phyloP scores from a whole-genome alignment of 2,888 invertebrate genomes.

The Orchestes rusci region DNA sequence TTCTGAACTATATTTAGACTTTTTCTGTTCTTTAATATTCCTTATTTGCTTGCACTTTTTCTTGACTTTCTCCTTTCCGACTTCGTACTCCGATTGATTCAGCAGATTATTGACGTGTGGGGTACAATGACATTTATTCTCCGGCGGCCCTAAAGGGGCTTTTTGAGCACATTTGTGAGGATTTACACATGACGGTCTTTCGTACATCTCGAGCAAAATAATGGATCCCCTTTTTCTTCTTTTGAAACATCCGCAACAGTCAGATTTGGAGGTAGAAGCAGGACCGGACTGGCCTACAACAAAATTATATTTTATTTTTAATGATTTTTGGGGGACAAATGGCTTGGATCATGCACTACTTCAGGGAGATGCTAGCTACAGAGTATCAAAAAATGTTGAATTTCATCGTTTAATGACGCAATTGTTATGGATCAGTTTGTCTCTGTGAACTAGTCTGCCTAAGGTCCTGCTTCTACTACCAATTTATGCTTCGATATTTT shows the following conservation, averaged over 20 bases:
- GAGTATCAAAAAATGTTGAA: neutral
- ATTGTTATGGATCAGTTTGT: no score
- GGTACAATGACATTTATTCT: slow-evolving; percentile 34
- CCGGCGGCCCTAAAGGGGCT: slow-evolving; percentile 41
- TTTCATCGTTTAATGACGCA: no score
- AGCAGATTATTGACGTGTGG: slow-evolving; percentile 35
- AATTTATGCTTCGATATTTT: no score
- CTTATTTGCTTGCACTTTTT: slow-evolving; percentile 29
- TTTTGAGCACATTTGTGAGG: slow-evolving; percentile 39
- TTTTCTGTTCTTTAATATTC: slow-evolving; percentile 26
- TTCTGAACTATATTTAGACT: slow-evolving; percentile 36
- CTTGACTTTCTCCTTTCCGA: slow-evolving; percentile 37
- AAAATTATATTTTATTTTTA: slow-evolving; percentile 27
- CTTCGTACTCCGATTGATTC: slow-evolving; percentile 48
- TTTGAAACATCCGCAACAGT: slow-evolving; percentile 44
- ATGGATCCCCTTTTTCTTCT: slow-evolving; percentile 42
- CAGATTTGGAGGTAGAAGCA: slow-evolving; percentile 42
- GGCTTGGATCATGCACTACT: neutral
- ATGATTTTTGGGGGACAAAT: neutral
- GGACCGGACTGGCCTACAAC: slow-evolving; percentile 45
- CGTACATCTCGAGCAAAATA: slow-evolving; percentile 53
- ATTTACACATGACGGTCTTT: slow-evolving; percentile 41
- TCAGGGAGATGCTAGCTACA: neutral
- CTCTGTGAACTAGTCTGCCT: no score
- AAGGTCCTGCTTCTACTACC: no score